Evolutionary conservation across 2,888 invertebrate species (phyloP).

Genomic region (Noctua janthina): DNA sequence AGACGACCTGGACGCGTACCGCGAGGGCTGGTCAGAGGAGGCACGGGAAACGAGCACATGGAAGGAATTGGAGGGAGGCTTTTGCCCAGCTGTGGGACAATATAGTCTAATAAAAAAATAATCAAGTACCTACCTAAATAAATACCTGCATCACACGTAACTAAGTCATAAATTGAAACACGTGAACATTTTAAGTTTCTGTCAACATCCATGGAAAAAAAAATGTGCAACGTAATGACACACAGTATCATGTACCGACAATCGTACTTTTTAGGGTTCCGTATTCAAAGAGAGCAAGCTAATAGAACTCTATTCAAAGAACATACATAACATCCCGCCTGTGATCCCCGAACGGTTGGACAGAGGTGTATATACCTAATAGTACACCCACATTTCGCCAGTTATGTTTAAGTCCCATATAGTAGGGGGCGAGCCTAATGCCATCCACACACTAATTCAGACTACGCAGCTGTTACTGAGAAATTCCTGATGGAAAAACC

Average conservation of each 20-base stretch:
- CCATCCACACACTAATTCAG: not conserved
- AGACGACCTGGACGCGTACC: too few species aligned
- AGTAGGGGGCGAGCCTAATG: not conserved
- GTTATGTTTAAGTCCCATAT: not conserved
- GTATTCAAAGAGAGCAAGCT: not conserved
- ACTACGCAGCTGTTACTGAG: not conserved
- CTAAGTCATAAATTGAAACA: conserved; percentile 2
- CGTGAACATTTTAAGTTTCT: conserved; percentile 22
- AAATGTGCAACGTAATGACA: conserved; percentile 4
- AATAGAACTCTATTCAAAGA: not conserved
- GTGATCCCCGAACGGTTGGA: not conserved
- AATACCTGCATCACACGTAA: not conserved
- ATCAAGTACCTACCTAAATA: not conserved
- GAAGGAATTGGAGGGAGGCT: too few species aligned
- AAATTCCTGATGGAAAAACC: not conserved
- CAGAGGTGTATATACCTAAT: not conserved
- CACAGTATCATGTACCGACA: not conserved
- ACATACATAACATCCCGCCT: not conserved
- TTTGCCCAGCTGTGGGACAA: too few species aligned
- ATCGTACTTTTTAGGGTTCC: not conserved
- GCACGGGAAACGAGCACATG: too few species aligned
- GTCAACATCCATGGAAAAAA: conserved; percentile 23
- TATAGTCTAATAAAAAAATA: too few species aligned
- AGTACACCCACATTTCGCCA: not conserved
- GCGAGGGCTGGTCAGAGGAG: too few species aligned